These are phyloP conservation scores for Archips crataeganus DNA, from an alignment of 2,888 invertebrate genomes.

Conservation along the genomic window DNA sequence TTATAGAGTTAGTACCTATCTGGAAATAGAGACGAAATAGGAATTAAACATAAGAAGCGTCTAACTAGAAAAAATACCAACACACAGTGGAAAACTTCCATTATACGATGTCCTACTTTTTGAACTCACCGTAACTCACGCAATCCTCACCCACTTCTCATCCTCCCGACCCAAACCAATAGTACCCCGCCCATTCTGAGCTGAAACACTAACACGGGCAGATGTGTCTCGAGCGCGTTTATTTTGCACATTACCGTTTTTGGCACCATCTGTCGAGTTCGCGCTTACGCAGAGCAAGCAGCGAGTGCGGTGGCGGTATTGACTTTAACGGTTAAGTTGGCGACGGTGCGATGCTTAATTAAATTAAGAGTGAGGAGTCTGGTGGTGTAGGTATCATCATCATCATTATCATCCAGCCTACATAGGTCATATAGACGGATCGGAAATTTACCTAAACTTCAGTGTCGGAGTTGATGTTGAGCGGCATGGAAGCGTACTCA, in stretches of 20 bases:
- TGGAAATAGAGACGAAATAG: no score
- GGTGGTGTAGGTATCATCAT: no score
- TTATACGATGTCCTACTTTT: no score
- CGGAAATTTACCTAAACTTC: no score
- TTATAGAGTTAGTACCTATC: no score
- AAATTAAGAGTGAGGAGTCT: neutral
- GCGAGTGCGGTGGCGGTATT: slow-evolving; percentile 7
- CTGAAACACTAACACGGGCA: slow-evolving; percentile 36
- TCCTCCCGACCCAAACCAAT: neutral
- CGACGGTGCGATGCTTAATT: neutral
- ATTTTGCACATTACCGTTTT: slow-evolving; percentile 40
- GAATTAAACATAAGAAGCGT: no score
- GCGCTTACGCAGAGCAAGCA: slow-evolving; percentile 15
- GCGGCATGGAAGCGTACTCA: no score
- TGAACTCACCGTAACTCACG: slow-evolving; percentile 1
- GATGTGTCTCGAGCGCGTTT: slow-evolving; percentile 31
- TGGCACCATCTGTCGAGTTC: slow-evolving; percentile 23
- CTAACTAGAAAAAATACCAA: no score
- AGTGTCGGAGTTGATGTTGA: no score
- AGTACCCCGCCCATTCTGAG: slow-evolving; percentile 16
- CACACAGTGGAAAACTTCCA: no score
- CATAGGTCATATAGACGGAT: no score
- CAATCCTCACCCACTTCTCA: slow-evolving; percentile 6
- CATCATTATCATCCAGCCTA: no score
- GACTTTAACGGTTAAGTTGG: neutral